A percentile compares a stretch with the other conserved stretches of the same genome.
Conservation (phyloP, 2,797 vertebrate genomes). For the Spondyliosoma cantharus region DNA sequence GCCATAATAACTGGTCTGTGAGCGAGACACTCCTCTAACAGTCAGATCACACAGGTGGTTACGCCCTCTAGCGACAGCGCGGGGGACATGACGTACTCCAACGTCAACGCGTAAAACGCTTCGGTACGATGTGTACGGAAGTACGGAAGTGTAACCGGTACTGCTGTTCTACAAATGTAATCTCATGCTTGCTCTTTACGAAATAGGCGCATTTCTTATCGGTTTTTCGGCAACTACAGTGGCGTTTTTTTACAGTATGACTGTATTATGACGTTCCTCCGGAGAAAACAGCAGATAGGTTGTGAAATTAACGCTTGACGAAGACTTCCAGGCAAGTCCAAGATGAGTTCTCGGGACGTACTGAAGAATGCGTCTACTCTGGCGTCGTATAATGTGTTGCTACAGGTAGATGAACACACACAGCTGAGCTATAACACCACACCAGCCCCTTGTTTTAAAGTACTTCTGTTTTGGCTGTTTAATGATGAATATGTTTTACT, state of each 20-base stretch:
- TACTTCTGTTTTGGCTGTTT: not conserved
- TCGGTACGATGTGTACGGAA: constrained; percentile 76
- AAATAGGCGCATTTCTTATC: accelerated
- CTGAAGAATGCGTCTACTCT: constrained; percentile 77
- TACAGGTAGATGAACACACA: constrained; percentile 73
- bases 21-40: not conserved
- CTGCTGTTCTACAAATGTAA: not conserved
- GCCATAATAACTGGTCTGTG: too few species aligned
- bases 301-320: not conserved
- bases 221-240: not conserved
- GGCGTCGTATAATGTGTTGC: constrained; percentile 81
- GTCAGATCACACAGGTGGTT: not conserved
- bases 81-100: accelerated
- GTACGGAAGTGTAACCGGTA: constrained; percentile 73
- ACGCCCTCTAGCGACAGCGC: constrained; percentile 56
- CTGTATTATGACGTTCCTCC: not conserved
- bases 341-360: constrained; percentile 80
- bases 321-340: constrained; percentile 18
- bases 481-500: not conserved
- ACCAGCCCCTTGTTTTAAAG: not conserved
- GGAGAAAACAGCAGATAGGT: not conserved
- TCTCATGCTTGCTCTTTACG: too few species aligned
- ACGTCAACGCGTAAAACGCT: constrained; percentile 62
- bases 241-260: not conserved
- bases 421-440: accelerated